Base-by-base conservation (phyloP, 1,140 invertebrate genomes). In the Solen grandis region DNA sequence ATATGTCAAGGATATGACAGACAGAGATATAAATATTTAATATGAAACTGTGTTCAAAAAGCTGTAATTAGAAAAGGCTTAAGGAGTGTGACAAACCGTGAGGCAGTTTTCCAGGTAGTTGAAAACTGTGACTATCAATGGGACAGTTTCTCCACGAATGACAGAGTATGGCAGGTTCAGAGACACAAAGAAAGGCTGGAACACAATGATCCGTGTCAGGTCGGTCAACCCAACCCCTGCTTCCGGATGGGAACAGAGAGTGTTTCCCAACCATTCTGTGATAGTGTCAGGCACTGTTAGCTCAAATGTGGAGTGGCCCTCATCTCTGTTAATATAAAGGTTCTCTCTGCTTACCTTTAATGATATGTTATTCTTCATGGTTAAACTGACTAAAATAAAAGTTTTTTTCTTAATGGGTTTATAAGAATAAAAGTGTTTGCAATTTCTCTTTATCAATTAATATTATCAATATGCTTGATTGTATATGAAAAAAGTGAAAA, bases 221-320 rank as follows among this genome's bases (percentile, higher is more conserved):
- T 63, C 38, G 13, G 96, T 95, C 4, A 99, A 92, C 1, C 97
- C 97, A 0, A 99, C 93, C 35, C 98, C 98, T 66, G 95, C 91
- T 16, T 95, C 93, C 0, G 95, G 93, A 91, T 97, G 96, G 41
- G 98, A 93, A 0, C 98, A 97, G 89, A 99, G 98, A 0, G 96
- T 97, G 38, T 96, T 96, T 0, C 99, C 94, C n/a, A 96, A 94
- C 97, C 97, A 99, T 2, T 96, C 97, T 0, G 96, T 98, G 8
- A 99, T 96, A 0, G 96, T 96, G 82, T 97, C 95, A 0, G 98
- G 98, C 35, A 97, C 95, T 63, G 91, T 90, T 50, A 93, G 93
- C 5, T 89, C 89, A 29, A 94, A 19, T 0, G 46, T 29, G 3
- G 63, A 25, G n/a, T 16, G 1, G 46, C 66, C 76, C 22, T 59